Evolutionary conservation across 1,140 invertebrate genomes (phyloP).

Genomic region (Stegodyphus dumicola): DNA sequence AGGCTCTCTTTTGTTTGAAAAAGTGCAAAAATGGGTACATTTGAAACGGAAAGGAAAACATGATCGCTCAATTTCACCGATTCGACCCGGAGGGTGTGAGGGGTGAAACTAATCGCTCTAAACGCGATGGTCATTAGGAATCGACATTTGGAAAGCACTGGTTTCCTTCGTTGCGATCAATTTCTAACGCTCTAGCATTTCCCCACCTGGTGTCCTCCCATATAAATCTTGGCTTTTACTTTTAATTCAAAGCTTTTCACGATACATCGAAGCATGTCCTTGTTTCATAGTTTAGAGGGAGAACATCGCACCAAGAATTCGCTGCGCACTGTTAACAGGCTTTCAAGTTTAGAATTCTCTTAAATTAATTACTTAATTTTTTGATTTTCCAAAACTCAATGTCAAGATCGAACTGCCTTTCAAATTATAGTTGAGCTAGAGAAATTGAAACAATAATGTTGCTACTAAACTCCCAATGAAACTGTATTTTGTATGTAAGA

Average conservation of each 20-base stretch:
- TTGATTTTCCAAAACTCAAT: background rate
- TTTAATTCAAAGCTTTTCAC: constrained; percentile 15
- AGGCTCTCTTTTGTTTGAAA: no score
- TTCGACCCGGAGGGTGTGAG: background rate
- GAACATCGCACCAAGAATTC: background rate
- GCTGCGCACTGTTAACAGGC: background rate
- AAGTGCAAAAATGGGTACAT: no score
- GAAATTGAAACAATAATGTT: no score
- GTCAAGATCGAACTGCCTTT: background rate
- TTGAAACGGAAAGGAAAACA: constrained; percentile 21
- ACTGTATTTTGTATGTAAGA: no score
- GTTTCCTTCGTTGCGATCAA: constrained; percentile 8
- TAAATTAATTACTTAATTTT: background rate
- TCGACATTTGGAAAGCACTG: constrained; percentile 33
- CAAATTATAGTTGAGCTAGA: background rate
- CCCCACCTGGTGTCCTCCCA: constrained; percentile 31
- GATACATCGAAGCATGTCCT: no score
- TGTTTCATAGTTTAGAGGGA: no score
- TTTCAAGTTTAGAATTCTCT: background rate
- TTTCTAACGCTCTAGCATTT: constrained; percentile 14
- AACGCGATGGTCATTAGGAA: constrained; percentile 31
- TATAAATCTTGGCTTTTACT: constrained; percentile 19
- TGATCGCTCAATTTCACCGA: constrained; percentile 24
- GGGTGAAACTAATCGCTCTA: constrained; percentile 9
- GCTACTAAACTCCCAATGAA: no score